Base-by-base conservation (phyloP, 2,888 invertebrate species). In the Eilema caniola region DNA sequence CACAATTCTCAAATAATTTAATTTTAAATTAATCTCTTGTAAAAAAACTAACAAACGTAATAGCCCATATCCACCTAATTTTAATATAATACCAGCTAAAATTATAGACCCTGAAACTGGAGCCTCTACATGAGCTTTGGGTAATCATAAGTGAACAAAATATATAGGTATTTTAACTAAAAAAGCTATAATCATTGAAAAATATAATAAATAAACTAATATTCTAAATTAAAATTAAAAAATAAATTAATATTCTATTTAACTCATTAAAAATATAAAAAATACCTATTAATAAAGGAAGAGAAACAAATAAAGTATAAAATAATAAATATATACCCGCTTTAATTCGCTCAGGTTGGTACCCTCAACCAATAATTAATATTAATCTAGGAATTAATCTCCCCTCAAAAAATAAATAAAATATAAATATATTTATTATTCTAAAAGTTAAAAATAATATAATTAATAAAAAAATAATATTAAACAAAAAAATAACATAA, bases 111-210 rank as follows among this genome's bases (percentile, higher is more conserved):
- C 97, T 3, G 96, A 95, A 77, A 97, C 95, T 7, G 97, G 97
- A 70, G 97, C 97, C 79, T 97, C 97, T 2, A 97, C 97, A 96
- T 97, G 97, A 91, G 97, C 97, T 69, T 97, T 97, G 73, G 97
- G 97, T 37, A 97, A 89, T 86, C 97, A 97, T 85, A 97, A 93
- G 96, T 97, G 97, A 91, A 96, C 89, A 86, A 96, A 94, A 96
- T 96, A 97, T 88, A 97, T 96, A 4, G 97, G 97, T 85, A 97
- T 95, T 91, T 97, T 97, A 3, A 97, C 96, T 91, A 97, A 96
- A 96, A 97, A 97, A 80, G 96, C 96, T 77, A 96, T 83, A 87
- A 96, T 91, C 86, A 96, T 90, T 83, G 89, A 93, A 84, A 96
- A 89, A 95, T 95, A 96, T 86, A 96, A 89, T 84, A 96, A 85